A percentile compares a stretch with the other conserved stretches of the same genome.
Conservation (phyloP, 1,140 invertebrate species). For the Probaryconus sp. region DNA sequence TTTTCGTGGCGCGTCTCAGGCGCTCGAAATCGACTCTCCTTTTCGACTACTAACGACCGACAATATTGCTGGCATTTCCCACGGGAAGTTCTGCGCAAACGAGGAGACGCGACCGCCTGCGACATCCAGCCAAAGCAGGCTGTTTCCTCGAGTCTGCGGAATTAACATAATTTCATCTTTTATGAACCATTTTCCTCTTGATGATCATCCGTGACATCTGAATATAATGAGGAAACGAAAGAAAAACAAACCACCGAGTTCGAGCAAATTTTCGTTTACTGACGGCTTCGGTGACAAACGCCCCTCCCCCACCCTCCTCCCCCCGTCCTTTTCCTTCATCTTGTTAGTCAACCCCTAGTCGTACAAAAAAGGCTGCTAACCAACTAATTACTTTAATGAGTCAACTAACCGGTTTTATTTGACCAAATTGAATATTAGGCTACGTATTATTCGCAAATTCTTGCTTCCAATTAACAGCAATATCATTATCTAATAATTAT, state of each 20-base stretch:
- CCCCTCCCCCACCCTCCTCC: no score
- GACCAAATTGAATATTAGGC: no score
- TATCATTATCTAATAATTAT: no score
- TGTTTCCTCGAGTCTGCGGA: conserved; percentile 26
- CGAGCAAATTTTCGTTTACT: conserved; percentile 3
- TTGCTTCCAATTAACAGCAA: no score
- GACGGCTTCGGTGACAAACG: neutral
- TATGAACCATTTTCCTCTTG: conserved; percentile 57
- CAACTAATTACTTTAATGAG: no score
- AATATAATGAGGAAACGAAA: conserved; percentile 37
- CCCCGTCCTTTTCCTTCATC: no score
- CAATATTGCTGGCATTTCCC: conserved; percentile 50
- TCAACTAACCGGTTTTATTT: no score
- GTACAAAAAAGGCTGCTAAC: no score
- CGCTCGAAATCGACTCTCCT: conserved; percentile 40
- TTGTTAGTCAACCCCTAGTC: no score
- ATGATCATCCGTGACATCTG: conserved; percentile 52
- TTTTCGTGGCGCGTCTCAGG: conserved; percentile 34
- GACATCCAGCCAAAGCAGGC: neutral
- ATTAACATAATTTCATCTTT: conserved; percentile 71
- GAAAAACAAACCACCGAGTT: conserved; percentile 39
- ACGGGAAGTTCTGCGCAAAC: conserved; percentile 35
- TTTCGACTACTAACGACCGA: conserved; percentile 56
- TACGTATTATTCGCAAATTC: no score
- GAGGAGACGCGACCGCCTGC: conserved; percentile 26